Base-by-base conservation (phyloP, 1,140 invertebrate genomes). In the Thalassaphorura encarpata region DNA sequence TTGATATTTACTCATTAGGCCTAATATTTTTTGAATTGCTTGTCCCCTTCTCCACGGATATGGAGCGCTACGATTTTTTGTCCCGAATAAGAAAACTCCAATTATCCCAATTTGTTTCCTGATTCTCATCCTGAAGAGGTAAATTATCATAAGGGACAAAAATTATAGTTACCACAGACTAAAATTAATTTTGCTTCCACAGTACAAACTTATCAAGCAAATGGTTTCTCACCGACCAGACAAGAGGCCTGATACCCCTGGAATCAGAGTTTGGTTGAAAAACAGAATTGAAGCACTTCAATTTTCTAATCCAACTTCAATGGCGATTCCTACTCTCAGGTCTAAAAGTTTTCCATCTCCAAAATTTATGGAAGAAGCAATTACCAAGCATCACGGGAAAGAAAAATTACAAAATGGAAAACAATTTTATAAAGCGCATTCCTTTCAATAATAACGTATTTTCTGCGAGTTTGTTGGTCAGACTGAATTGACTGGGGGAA, bases 1-100 rank as follows among this genome's bases (percentile, higher is more conserved):
- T 97, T 29, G 95, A 98, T 69, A 96, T 98, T 54, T 98, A 89
- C 74, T 91, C 93, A 0, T 72, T 97, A 53, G 95, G 94, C 1
- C 75, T 98, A 43, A 94, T 98, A 56, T 78, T 97, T 42, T 91
- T 93, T 70, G 95, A 98, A 72, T 72, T 98, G 40, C 74, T 95
- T 19, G 81, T 83, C 54, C 85, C 90, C 27, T 97, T 97, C 71
- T 71, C 71, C 3, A 97, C 95, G 0, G 83, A 89, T 70, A 88
- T 92, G 80, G 93, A 97, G 74, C 76, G 91, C 48, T 75, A 86
- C 29, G 68, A 54, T 27, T 18, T 49, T 16, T 68, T 89, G 8
- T 73, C 76, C 36, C 70, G 77, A 50, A 69, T 89, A 5, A 75
- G 83, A 33, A 75, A 79, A 33, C 77, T 79, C 3, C 70, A 73